phyloP scores from a whole-genome alignment of 2,888 invertebrate species.

The Rotaria socialis region DNA sequence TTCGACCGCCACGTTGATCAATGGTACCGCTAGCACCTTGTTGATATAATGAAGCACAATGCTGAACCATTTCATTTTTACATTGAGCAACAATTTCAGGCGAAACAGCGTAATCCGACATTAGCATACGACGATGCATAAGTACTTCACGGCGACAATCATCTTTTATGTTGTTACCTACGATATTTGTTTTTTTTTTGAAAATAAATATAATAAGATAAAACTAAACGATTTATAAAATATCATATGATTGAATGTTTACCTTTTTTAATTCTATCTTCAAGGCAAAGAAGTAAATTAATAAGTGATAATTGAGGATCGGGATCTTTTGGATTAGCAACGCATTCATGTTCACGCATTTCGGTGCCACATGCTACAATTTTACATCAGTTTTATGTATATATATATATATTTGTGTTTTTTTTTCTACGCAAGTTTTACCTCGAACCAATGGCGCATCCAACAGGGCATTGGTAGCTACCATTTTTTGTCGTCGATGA shows the following conservation, averaged over 20 bases:
- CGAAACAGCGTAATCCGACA: conserved; percentile 86
- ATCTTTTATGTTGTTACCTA: conserved; percentile 67
- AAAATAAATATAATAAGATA: no score
- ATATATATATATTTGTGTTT: neutral
- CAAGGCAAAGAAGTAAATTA: conserved; percentile 84
- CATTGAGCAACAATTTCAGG: conserved; percentile 86
- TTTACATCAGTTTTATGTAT: neutral
- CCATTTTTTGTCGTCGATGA: conserved; percentile 76
- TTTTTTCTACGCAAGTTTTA: neutral
- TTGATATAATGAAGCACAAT: conserved; percentile 57
- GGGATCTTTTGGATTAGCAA: conserved; percentile 62
- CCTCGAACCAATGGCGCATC: conserved; percentile 76
- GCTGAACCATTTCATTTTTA: conserved; percentile 72
- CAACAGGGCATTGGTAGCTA: conserved; percentile 81
- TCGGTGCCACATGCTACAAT: conserved; percentile 57
- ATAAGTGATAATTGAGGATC: conserved; percentile 73
- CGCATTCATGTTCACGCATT: neutral
- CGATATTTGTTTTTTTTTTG: no score
- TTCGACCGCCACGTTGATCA: conserved; percentile 74
- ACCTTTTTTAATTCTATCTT: conserved; percentile 63
- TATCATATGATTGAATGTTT: neutral
- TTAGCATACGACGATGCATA: conserved; percentile 79
- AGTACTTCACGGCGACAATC: conserved; percentile 83
- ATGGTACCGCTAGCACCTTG: conserved; percentile 63
- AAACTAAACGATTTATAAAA: no score